A percentile compares a stretch with the other conserved stretches of the same genome.
phyloP scores from a whole-genome alignment of 1,140 invertebrate genomes.

The Limonius californicus region DNA sequence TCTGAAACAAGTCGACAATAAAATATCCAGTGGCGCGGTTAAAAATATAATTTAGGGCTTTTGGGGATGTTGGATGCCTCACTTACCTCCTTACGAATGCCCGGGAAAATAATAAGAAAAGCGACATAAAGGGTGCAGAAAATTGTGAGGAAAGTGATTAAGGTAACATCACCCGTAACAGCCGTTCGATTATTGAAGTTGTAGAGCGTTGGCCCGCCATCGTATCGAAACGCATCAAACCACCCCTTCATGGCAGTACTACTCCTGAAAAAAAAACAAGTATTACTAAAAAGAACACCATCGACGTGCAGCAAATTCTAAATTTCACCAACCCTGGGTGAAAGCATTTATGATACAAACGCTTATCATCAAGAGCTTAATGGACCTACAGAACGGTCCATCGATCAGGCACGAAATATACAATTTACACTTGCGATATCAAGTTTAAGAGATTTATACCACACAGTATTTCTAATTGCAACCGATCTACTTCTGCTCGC shows the following conservation, averaged over 20 bases:
- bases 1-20: conserved; percentile 69
- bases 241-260: conserved; percentile 75
- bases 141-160: conserved; percentile 79
- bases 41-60: not conserved
- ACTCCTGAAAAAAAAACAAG: conserved; percentile 6
- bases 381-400: no score
- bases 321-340: no score
- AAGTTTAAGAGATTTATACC: no score
- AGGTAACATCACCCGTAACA: conserved; percentile 84
- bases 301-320: no score
- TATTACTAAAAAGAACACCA: no score
- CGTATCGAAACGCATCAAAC: conserved; percentile 90
- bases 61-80: not conserved
- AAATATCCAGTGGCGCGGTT: not conserved
- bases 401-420: no score
- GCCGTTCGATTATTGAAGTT: conserved; percentile 88
- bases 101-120: conserved; percentile 90
- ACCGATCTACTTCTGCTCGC: no score
- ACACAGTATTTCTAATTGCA: no score
- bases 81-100: conserved; percentile 89
- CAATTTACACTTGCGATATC: no score
- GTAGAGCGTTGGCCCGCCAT: conserved; percentile 91
- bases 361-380: no score
- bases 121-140: conserved; percentile 88
- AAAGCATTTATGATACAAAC: no score